A percentile compares a stretch with the other conserved stretches of the same genome.
Conservation (phyloP, 2,888 invertebrate species). For the Pasiphila rectangulata region DNA sequence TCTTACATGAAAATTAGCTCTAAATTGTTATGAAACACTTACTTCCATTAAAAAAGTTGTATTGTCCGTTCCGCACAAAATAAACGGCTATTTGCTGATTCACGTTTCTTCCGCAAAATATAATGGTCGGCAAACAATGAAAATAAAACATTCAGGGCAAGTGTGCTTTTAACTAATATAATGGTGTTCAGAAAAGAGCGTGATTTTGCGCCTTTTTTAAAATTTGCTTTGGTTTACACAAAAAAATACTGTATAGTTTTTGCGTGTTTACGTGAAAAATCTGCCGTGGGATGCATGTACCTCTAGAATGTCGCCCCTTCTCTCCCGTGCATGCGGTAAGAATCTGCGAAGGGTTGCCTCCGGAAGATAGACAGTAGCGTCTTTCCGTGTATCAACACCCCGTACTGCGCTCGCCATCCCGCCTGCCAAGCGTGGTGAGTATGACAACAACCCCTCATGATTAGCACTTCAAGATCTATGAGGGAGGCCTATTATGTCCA, state of each 20-base stretch:
- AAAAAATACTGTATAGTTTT: background rate
- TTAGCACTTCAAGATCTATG: too few relatives aligned
- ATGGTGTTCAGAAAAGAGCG: conserved; percentile 1
- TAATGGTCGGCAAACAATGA: conserved; percentile 27
- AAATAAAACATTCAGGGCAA: conserved; percentile 19
- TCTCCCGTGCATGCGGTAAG: too few relatives aligned
- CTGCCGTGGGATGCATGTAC: too few relatives aligned
- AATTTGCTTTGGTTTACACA: background rate
- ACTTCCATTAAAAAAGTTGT: conserved; percentile 16
- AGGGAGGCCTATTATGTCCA: too few relatives aligned
- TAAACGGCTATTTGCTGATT: conserved; percentile 23
- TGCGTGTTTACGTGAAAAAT: background rate
- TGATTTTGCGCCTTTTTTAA: conserved; percentile 3
- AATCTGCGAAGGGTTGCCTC: too few relatives aligned
- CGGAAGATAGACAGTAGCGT: too few relatives aligned
- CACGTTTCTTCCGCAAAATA: conserved; percentile 26
- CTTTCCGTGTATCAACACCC: too few relatives aligned
- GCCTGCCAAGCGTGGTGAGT: too few relatives aligned
- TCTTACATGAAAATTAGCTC: conserved; percentile 10
- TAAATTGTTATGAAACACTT: conserved; percentile 12
- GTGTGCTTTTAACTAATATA: conserved; percentile 1
- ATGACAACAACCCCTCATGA: too few relatives aligned
- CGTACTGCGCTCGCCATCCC: too few relatives aligned
- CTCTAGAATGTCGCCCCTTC: too few relatives aligned
- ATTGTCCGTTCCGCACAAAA: conserved; percentile 28